Evolutionary conservation across 1,140 invertebrate genomes (phyloP).

Genomic region (Drosophila athabasca): DNA sequence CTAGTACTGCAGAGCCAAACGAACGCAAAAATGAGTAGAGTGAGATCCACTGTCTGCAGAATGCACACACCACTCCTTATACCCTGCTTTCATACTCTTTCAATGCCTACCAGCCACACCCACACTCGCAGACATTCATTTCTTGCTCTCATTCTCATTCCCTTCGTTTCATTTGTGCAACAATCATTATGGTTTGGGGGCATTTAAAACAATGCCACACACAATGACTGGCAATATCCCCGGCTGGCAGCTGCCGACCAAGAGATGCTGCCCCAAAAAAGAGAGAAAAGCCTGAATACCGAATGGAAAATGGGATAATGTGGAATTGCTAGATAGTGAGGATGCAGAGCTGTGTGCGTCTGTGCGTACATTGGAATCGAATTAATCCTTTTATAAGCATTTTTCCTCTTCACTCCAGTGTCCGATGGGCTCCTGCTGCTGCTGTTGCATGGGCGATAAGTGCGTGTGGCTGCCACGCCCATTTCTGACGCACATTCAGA

Average conservation of each 20-base stretch:
- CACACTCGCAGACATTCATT: background rate
- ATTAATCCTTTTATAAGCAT: conserved; percentile 81
- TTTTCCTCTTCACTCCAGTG: conserved; percentile 70
- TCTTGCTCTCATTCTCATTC: conserved; percentile 20
- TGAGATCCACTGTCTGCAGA: too few species aligned
- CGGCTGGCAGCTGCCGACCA: conserved; percentile 32
- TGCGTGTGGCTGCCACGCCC: conserved; percentile 69
- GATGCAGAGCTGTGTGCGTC: conserved; percentile 20
- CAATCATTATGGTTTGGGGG: conserved; percentile 42
- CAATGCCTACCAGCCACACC: background rate
- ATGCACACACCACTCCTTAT: background rate
- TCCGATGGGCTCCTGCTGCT: conserved; percentile 49
- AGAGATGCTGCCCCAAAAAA: conserved; percentile 18
- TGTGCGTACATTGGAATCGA: conserved; percentile 75
- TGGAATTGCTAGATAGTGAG: conserved; percentile 8
- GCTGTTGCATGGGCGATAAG: conserved; percentile 66
- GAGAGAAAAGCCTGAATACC: conserved; percentile 5
- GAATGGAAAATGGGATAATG: conserved; percentile 12
- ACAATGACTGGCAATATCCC: conserved; percentile 51
- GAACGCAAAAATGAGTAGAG: too few species aligned
- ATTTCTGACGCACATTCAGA: conserved; percentile 5
- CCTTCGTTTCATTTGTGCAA: conserved; percentile 35
- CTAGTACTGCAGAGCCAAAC: too few species aligned
- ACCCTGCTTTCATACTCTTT: background rate
- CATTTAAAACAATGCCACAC: conserved; percentile 57